Evolutionary conservation across 2,888 invertebrate species (phyloP).

Genomic region (Napeogenes inachia): DNA sequence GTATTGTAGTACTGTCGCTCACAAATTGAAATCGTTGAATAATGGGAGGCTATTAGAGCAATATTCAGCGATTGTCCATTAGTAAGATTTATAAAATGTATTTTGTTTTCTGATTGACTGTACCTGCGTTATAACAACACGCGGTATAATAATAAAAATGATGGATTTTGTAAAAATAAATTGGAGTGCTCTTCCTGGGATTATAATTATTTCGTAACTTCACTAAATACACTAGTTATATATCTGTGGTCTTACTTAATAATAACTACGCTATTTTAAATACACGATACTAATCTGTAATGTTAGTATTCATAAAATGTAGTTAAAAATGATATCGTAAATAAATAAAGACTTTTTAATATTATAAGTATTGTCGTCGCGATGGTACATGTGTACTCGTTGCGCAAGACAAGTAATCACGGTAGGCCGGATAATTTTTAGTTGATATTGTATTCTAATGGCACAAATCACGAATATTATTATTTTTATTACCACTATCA

Average conservation of each 20-base stretch:
- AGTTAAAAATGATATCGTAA: background rate
- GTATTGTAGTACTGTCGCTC: conserved; percentile 37
- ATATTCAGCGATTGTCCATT: background rate
- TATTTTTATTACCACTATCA: conserved; percentile 28
- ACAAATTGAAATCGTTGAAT: conserved; percentile 3
- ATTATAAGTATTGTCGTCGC: conserved; percentile 25
- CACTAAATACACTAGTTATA: too few relatives aligned
- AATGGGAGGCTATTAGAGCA: conserved; percentile 2
- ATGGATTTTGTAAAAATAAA: too few relatives aligned
- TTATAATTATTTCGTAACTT: too few relatives aligned
- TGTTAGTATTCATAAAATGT: background rate
- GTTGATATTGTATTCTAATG: conserved; percentile 44
- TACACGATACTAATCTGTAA: too few relatives aligned
- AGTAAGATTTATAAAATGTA: too few relatives aligned
- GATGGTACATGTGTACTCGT: conserved; percentile 40
- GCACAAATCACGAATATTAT: conserved; percentile 33
- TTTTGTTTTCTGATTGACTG: too few relatives aligned
- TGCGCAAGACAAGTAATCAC: conserved; percentile 61
- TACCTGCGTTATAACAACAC: too few relatives aligned
- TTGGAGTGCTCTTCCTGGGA: too few relatives aligned
- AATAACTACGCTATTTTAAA: too few relatives aligned
- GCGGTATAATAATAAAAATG: too few relatives aligned
- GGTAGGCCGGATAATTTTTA: conserved; percentile 50
- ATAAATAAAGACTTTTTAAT: background rate
- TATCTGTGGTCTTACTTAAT: too few relatives aligned